Conservation (phyloP, 2,113 vertebrate species). For the Lasiurus borealis region DNA sequence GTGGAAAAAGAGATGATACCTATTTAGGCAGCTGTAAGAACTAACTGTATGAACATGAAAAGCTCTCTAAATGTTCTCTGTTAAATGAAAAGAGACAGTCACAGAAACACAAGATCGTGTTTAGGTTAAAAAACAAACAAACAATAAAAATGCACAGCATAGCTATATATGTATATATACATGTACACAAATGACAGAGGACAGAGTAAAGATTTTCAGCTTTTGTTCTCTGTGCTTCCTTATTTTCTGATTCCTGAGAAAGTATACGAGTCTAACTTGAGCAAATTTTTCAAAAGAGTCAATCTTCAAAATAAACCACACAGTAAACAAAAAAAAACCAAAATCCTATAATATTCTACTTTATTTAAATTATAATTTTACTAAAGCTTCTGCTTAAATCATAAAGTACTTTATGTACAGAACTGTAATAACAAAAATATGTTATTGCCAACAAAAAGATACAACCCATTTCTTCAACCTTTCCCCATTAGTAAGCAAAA, state of each 20-base stretch:
- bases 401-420: background rate
- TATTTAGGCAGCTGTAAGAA: background rate
- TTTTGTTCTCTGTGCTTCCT: background rate
- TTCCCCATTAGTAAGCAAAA: background rate
- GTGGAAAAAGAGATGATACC: background rate
- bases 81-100: slow-evolving; percentile 21
- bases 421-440: slow-evolving; percentile 45
- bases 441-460: background rate
- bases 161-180: background rate
- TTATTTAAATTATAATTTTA: slow-evolving; percentile 49
- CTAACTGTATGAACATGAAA: background rate
- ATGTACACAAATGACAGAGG: background rate
- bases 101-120: background rate
- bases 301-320: slow-evolving; percentile 32
- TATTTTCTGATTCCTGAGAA: background rate
- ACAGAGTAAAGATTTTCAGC: background rate
- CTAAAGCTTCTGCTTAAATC: slow-evolving; percentile 40
- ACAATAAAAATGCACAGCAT: background rate
- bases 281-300: background rate
- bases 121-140: slow-evolving; percentile 31
- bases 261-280: background rate
- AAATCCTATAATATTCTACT: slow-evolving; percentile 6
- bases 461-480: slow-evolving; percentile 6
- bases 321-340: background rate
- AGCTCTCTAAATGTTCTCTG: background rate